Conservation (phyloP, 2,113 vertebrate genomes). For the Varanus salvator region DNA sequence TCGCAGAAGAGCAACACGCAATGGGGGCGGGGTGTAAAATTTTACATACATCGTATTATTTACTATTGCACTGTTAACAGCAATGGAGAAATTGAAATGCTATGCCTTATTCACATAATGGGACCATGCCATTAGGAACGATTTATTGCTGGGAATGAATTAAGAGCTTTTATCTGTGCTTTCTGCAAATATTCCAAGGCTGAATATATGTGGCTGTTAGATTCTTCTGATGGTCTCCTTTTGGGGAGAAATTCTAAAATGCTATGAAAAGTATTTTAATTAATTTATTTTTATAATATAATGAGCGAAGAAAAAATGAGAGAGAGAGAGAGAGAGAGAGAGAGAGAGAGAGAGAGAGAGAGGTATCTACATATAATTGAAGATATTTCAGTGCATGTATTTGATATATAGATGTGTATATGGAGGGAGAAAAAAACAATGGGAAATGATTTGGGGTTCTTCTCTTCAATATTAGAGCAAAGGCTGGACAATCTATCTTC, state of each 20-base stretch:
- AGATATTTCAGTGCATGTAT: too few species aligned
- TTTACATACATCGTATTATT: background rate
- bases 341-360: too few species aligned
- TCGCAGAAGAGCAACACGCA: background rate
- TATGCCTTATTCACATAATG: background rate
- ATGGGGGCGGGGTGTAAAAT: background rate
- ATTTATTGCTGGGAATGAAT: background rate
- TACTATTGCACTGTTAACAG: background rate
- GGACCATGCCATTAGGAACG: background rate
- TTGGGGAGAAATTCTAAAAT: background rate
- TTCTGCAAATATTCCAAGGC: too few species aligned
- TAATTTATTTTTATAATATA: too few species aligned
- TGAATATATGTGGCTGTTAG: background rate
- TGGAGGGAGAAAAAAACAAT: too few species aligned
- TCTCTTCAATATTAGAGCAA: background rate
- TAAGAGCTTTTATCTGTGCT: background rate
- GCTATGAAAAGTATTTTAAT: background rate
- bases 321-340: too few species aligned
- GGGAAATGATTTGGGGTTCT: background rate
- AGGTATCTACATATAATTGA: too few species aligned
- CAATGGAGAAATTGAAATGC: background rate
- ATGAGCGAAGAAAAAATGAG: too few species aligned
- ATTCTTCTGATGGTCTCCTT: background rate
- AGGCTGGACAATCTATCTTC: background rate
- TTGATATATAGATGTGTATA: too few species aligned